A percentile compares a stretch with the other conserved stretches of the same genome.
phyloP scores from a whole-genome alignment of 2,797 vertebrate genomes.

The Meda fulgida region DNA sequence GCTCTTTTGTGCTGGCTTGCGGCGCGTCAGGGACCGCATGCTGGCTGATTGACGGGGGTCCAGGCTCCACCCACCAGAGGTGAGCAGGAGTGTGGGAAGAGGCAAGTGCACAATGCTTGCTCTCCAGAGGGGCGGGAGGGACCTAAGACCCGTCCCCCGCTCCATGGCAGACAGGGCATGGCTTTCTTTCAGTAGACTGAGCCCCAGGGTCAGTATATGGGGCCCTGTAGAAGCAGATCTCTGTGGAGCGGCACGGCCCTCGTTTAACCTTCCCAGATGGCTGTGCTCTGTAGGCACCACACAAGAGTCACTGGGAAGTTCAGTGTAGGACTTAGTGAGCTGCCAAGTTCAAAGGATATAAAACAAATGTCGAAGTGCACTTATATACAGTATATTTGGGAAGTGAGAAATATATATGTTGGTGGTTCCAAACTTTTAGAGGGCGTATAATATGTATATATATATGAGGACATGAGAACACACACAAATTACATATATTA shows the following conservation, averaged over 20 bases:
- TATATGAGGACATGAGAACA: too few relatives aligned
- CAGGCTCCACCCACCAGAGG: slow-evolving; percentile 61
- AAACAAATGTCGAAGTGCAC: not conserved
- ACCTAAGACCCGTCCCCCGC: slow-evolving; percentile 40
- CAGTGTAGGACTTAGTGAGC: slow-evolving; percentile 16
- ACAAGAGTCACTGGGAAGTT: slow-evolving; percentile 47
- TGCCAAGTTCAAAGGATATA: slow-evolving; percentile 43
- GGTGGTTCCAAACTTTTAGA: not conserved
- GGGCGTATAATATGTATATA: not conserved
- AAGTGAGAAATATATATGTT: not conserved
- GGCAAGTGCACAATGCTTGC: slow-evolving; percentile 57
- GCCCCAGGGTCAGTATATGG: slow-evolving; percentile 58
- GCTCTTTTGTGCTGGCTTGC: slow-evolving; percentile 55
- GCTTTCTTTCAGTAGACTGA: slow-evolving; percentile 55
- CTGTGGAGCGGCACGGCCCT: slow-evolving; percentile 44
- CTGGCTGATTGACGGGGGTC: slow-evolving; percentile 59
- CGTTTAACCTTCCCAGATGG: slow-evolving; percentile 60
- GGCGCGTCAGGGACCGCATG: slow-evolving; percentile 42
- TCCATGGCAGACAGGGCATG: slow-evolving; percentile 58
- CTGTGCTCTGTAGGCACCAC: slow-evolving; percentile 39
- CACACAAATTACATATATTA: too few relatives aligned
- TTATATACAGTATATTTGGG: not conserved
- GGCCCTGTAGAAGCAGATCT: slow-evolving; percentile 54
- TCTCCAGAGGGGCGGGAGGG: slow-evolving; percentile 44
- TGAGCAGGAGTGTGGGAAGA: slow-evolving; percentile 67